A percentile compares a stretch with the other conserved stretches of the same genome.
Evolutionary conservation across 2,113 vertebrate genomes (phyloP).

Genomic region (Empidonax alnorum): DNA sequence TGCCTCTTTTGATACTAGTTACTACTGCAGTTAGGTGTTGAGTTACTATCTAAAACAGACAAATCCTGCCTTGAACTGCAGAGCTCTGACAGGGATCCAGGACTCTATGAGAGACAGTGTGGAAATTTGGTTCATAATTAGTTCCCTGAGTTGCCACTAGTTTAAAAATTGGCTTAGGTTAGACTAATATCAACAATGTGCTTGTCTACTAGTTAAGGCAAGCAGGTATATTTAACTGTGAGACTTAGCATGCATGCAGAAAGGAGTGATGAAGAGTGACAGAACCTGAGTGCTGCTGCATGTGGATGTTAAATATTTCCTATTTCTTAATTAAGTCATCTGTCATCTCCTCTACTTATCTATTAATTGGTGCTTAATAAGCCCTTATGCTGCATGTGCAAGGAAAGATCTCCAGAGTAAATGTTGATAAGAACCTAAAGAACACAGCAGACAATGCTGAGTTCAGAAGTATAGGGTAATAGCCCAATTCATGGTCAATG

Average conservation of each 20-base stretch:
- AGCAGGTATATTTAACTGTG: not conserved
- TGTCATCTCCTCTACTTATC: not conserved
- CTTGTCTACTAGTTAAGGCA: not conserved
- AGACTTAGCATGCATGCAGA: not conserved
- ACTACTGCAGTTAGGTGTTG: not conserved
- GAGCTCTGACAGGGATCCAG: not conserved
- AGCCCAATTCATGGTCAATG: not conserved
- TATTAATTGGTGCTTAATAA: slow-evolving; percentile 4
- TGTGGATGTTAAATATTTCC: not conserved
- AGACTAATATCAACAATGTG: not conserved
- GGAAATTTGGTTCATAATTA: not conserved
- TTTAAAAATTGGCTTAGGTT: not conserved
- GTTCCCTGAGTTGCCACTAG: not conserved
- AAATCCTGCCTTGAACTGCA: not conserved
- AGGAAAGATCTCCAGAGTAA: not conserved
- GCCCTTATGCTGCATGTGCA: not conserved
- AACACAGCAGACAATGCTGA: not conserved
- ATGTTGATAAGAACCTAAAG: not conserved
- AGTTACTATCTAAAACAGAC: not conserved
- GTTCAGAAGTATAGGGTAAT: not conserved
- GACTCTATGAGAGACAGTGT: not conserved
- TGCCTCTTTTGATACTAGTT: not conserved
- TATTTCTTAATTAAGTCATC: slow-evolving; percentile 6
- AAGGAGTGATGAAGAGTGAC: not conserved
- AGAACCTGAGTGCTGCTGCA: not conserved